Base-by-base conservation (phyloP, 1,140 invertebrate species). In the Leptopilina boulardi region DNA sequence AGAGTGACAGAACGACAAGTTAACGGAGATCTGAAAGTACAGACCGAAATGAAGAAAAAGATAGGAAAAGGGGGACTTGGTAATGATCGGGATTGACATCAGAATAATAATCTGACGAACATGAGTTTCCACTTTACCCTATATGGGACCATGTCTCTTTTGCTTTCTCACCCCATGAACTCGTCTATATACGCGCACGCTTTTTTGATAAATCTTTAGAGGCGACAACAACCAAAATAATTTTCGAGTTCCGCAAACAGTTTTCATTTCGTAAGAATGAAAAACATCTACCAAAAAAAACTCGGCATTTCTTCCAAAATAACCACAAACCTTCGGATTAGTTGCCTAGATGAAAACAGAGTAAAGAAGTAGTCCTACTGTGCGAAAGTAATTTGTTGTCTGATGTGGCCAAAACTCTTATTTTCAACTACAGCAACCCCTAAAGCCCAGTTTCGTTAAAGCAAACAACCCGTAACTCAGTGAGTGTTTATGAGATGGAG, bases 31-130 rank as follows among this genome's bases (percentile, higher is more conserved):
- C 26, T 21, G 47, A 75, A 56, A 73, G 75, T 74, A 71, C 56
- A 71, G 23, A 76, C 19, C 70, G 70, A 74, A 44, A 70, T 59
- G 23, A 42, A 70, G 59, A 18, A 47, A 42, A 75, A 54, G 47
- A 70, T 38, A 70, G 18, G 72, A 70, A 34, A 51, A 77, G 75
- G 72, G 75, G 74, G 77, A 79, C 80, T 84, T 82, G 77, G 74
- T 78, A 74, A 77, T 88, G 89, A 91, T 91, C 87, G 88, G 87
- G 87, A 91, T 91, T 90, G 90, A 91, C 89, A 90, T 80, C 80
- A 82, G 83, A 87, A 90, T 90, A 86, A 90, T 90, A 90, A 91
- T 91, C 89, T 85, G 85, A 87, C 85, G 86, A 89, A 91, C 90
- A 91, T 85, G 90, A 83, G 84, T 90, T 91, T 91, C 88, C 89